Conservation (phyloP, 2,797 vertebrate genomes). For the Phoebastria nigripes region DNA sequence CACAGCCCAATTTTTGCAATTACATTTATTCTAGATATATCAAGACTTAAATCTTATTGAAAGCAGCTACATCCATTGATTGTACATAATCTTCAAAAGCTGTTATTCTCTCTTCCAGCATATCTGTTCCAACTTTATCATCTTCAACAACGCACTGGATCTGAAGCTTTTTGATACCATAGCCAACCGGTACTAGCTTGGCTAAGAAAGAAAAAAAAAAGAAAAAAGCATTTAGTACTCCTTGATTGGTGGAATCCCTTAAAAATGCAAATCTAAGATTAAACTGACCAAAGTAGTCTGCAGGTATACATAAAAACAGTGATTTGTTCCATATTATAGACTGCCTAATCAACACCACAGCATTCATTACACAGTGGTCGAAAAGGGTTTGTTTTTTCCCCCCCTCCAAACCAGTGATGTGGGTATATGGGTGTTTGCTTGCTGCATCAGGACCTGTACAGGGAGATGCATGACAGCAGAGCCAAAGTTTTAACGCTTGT, state of each 20-base stretch:
- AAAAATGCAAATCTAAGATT: neutral
- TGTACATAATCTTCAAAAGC: conserved; percentile 95
- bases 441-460: neutral
- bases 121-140: conserved; percentile 95
- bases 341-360: neutral
- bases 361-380: neutral
- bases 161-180: conserved; percentile 97
- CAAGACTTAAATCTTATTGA: conserved; percentile 91
- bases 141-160: conserved; percentile 96
- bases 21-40: conserved; percentile 73
- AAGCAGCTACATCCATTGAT: conserved; percentile 97
- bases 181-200: conserved; percentile 92
- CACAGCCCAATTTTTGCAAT: conserved; percentile 19
- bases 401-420: neutral
- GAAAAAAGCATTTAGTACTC: neutral
- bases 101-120: conserved; percentile 91
- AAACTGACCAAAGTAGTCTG: neutral
- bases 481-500: accelerated
- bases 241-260: neutral
- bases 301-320: neutral
- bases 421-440: neutral
- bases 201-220: conserved; percentile 71
- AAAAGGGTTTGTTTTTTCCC: neutral
- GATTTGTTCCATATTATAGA: accelerated
- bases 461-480: neutral